Evolutionary conservation across 2,113 vertebrate species (phyloP).

Genomic region (Entosphenus tridentatus): DNA sequence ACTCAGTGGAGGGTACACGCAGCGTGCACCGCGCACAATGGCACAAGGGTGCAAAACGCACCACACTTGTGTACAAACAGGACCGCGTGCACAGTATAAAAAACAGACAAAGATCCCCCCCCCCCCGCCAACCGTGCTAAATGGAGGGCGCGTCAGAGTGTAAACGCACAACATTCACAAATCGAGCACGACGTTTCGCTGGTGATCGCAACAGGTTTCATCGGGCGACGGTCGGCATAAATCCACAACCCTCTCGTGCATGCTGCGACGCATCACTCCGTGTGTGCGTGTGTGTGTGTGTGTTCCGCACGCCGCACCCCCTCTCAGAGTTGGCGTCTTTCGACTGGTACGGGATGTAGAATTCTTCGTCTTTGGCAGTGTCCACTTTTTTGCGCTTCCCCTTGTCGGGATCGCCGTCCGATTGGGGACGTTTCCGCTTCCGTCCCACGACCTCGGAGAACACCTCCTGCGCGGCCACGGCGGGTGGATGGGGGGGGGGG

Average conservation of each 20-base stretch:
- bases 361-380: slow-evolving; percentile 27
- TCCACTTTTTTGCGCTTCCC: slow-evolving; percentile 18
- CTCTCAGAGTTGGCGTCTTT: slow-evolving; percentile 74
- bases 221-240: too few species aligned
- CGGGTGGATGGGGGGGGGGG: not conserved
- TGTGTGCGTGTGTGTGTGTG: too few species aligned
- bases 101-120: not conserved
- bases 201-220: too few species aligned
- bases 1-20: too few species aligned
- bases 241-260: accelerated
- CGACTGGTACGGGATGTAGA: slow-evolving; percentile 64
- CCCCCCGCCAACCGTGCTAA: not conserved
- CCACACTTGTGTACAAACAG: too few species aligned
- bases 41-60: too few species aligned
- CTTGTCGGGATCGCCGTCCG: slow-evolving; percentile 5
- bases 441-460: slow-evolving; percentile 35
- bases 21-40: too few species aligned
- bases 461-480: slow-evolving; percentile 25
- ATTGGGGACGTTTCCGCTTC: slow-evolving; percentile 24
- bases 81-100: not conserved
- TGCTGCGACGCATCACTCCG: not conserved
- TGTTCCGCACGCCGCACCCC: slow-evolving; percentile 29
- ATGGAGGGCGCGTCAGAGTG: too few species aligned
- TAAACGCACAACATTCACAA: too few species aligned
- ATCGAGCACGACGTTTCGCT: too few species aligned